phyloP scores from a whole-genome alignment of 2,113 vertebrate genomes.

The Onychostoma macrolepis region DNA sequence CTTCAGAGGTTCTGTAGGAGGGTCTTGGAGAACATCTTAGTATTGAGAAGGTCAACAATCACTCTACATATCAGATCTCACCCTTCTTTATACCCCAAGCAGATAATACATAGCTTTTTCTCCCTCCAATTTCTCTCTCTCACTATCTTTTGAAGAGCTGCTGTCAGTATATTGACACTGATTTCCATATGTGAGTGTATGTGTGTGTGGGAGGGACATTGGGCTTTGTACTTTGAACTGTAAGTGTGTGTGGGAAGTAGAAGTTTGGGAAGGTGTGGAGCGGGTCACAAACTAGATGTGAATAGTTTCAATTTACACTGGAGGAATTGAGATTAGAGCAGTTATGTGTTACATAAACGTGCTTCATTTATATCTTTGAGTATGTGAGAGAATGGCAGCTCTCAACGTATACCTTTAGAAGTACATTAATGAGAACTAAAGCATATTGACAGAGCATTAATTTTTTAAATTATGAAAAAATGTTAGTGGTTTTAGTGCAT shows the following conservation, averaged over 20 bases:
- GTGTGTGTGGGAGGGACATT: slow-evolving; percentile 51
- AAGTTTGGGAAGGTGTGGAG: slow-evolving; percentile 42
- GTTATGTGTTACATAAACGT: slow-evolving; percentile 44
- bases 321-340: slow-evolving; percentile 41
- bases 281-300: slow-evolving; percentile 38
- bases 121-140: slow-evolving; percentile 27
- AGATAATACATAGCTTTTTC: not conserved
- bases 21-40: not conserved
- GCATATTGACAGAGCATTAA: not conserved
- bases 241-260: slow-evolving; percentile 24
- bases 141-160: not conserved
- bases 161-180: slow-evolving; percentile 10
- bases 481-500: not conserved
- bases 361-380: not conserved
- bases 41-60: slow-evolving; percentile 26
- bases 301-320: slow-evolving; percentile 29
- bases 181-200: slow-evolving; percentile 43
- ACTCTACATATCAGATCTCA: slow-evolving; percentile 2
- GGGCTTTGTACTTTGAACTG: slow-evolving; percentile 21
- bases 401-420: not conserved
- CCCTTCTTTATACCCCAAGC: not conserved
- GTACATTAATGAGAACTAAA: not conserved
- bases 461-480: not conserved
- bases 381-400: slow-evolving; percentile 23
- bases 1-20: not conserved